Evolutionary conservation across 1,140 invertebrate genomes (phyloP), one percentile per base, ranked within the genome.

Genomic region (Heliothis subflexa): DNA sequence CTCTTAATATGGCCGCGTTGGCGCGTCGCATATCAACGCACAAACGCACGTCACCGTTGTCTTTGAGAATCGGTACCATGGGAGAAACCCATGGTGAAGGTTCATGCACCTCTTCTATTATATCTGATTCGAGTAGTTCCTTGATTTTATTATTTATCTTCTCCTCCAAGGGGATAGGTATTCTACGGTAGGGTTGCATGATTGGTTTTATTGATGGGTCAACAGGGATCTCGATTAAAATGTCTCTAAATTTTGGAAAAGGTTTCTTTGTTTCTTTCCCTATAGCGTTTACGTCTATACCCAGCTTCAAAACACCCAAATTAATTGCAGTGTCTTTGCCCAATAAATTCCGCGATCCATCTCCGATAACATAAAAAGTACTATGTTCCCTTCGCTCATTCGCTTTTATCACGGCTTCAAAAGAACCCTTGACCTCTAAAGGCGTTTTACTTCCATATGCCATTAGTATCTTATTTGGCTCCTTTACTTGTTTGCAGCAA

Each of bases 21-120:
- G 88, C 92, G 49, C 78, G 16, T 21, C 92, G 78, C 88, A 94
- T 91, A 71, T 94, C 89, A 3, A 94, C 61, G 78, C 90, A 92
- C 33, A 94, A 71, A 14, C 91, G 73, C 5, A 91, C 62, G 59
- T 93, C 88, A 7, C 86, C 86, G 62, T 87, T 73, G 18, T 75
- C 57, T 66, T 91, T 93, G 5, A 87, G 12, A 9, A 59, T 21
- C 12, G 55, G 55, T 28, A 59, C 55, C 2, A 59, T 9, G 3
- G 33, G 33, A 5, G 33, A 33, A 33, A 33, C 7, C 33, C 33
- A 33, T 7, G 33, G 33, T 33, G 55, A 59, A 5, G 55, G 55
- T 21, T 9, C 55, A 18, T 59, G 55, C 25, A 59, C 55, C 18
- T 59, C 55, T 16, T 59, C 55, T 10, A 59, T 59, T 3, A 59